Evolutionary conservation across 1,140 invertebrate genomes (phyloP), one percentile per base, ranked within the genome.

Genomic region (Heliconius melpomene): DNA sequence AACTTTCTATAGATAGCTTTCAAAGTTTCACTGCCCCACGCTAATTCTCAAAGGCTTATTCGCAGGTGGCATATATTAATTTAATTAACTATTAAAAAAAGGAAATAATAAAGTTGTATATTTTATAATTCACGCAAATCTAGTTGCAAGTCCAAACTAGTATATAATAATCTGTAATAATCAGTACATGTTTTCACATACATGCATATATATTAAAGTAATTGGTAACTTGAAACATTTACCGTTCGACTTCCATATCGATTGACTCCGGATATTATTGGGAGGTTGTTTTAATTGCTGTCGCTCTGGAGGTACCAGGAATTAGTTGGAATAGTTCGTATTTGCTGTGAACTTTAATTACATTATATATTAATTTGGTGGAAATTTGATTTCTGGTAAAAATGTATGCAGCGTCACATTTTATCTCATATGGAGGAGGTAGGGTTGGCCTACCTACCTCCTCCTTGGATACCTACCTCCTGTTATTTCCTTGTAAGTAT

Each of bases 231-330:
- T 66, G 60, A 66, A 16, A 16, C 72, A 75, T 75, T 75, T 57
- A 57, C 50, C 26, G 38, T 75, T 75, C 74, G 11, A 52, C 18
- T 75, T n/a, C 50, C 11, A 60, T 66, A 66, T 66, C n/a, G 60
- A 32, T 32, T 11, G 38, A 36, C 74, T 57, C 13, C 50, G 74
- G 74, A 75, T 36, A 75, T 75, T 75, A 57, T 57, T 75, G 32
- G 50, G 74, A 75, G 74, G 54, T 29, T 36, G 23, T 57, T 57
- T 57, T 57, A 75, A 75, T 75, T 54, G 54, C 52, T 32, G 74
- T 13, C 23, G 74, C 32, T 9, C 50, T 75, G 9, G 11, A 26
- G 52, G 74, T 57, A 57, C 29, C 54, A 60, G 29, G 1, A 8
- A 18, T 23, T 26, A 66, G 26, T 29, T 29, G 26, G 26, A 29